phyloP scores from a whole-genome alignment of 2,113 vertebrate genomes.

The Epinephelus fuscoguttatus region DNA sequence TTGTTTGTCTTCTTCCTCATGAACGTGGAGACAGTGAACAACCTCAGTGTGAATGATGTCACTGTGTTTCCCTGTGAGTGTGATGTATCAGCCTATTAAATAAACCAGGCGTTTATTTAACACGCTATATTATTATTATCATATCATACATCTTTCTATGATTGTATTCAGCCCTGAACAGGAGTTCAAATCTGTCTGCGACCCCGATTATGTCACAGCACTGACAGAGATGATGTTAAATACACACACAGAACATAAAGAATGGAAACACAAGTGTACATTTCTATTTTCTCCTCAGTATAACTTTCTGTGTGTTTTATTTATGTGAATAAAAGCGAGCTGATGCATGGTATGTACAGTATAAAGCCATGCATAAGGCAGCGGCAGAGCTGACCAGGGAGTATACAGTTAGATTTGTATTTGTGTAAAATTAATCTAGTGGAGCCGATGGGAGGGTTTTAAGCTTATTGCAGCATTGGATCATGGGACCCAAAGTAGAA shows the following conservation, averaged over 20 bases:
- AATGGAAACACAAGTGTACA: constrained; percentile 4
- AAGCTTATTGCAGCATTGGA: constrained; percentile 64
- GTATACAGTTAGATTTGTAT: constrained; percentile 51
- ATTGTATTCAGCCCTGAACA: constrained; percentile 36
- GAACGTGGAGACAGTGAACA: constrained; percentile 23
- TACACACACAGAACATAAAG: not conserved
- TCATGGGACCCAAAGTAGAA: constrained; percentile 62
- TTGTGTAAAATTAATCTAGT: constrained; percentile 61
- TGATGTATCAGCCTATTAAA: constrained; percentile 41
- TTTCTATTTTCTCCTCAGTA: too few relatives aligned
- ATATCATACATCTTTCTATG: constrained; percentile 19
- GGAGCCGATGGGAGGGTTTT: constrained; percentile 58
- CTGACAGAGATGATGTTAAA: not conserved
- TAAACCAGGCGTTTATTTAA: constrained; percentile 37
- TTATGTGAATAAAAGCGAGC: constrained; percentile 32
- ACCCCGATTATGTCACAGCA: constrained; percentile 26
- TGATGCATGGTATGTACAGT: not conserved
- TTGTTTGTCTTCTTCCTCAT: not conserved
- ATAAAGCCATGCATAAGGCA: not conserved
- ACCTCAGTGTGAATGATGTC: constrained; percentile 15
- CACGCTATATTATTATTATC: constrained; percentile 30
- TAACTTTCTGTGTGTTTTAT: not conserved
- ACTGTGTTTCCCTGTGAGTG: not conserved
- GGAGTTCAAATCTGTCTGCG: constrained; percentile 18
- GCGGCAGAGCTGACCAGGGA: constrained; percentile 17